Conservation (phyloP, 1,140 invertebrate species). For the Rhyzopertha dominica region DNA sequence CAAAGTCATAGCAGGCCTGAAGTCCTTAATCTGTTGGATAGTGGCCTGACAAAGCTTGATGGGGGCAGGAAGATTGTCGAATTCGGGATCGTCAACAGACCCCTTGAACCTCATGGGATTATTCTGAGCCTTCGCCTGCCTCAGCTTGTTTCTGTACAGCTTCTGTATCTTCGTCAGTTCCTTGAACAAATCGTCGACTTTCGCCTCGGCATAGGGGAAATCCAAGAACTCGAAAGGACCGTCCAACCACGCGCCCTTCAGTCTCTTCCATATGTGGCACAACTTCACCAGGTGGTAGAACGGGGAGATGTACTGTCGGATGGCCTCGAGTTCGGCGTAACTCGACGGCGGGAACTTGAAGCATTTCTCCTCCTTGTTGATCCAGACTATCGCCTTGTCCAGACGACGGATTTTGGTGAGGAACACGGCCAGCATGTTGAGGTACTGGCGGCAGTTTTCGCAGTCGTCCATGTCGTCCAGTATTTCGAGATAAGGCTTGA, state of each 20-base stretch:
- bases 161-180: conserved; percentile 76
- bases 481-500: too few relatives aligned
- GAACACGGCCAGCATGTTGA: conserved; percentile 66
- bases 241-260: conserved; percentile 82
- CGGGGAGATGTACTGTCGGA: conserved; percentile 63
- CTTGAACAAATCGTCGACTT: conserved; percentile 66
- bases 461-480: conserved; percentile 68
- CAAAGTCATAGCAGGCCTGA: conserved; percentile 73
- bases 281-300: conserved; percentile 61
- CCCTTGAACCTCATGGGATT: conserved; percentile 61
- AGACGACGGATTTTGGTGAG: conserved; percentile 69
- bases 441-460: conserved; percentile 49
- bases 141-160: conserved; percentile 72
- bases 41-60: conserved; percentile 68
- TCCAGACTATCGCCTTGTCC: conserved; percentile 71
- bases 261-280: conserved; percentile 70
- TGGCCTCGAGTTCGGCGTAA: conserved; percentile 70
- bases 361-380: conserved; percentile 82
- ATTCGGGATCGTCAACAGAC: conserved; percentile 69
- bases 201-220: conserved; percentile 63
- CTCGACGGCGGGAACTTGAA: conserved; percentile 72
- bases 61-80: conserved; percentile 69
- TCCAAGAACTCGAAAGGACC: conserved; percentile 83
- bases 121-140: conserved; percentile 65
- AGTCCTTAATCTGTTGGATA: conserved; percentile 71